phyloP scores from a whole-genome alignment of 2,888 invertebrate genomes.

The Meiosimyza platycephala region DNA sequence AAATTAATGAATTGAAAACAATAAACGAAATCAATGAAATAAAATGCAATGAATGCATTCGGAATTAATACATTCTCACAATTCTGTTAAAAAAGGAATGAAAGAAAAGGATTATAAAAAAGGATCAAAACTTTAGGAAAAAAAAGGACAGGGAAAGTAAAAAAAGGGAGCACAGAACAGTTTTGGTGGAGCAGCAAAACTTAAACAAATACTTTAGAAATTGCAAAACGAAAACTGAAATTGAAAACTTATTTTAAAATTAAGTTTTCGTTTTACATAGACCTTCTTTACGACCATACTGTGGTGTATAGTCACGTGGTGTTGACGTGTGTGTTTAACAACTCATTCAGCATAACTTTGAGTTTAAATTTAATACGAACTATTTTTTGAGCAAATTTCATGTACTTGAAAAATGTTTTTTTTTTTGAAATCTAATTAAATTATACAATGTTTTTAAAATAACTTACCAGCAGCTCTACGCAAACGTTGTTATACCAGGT shows the following conservation, averaged over 20 bases:
- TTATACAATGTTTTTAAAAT: slow-evolving; percentile 49
- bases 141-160: slow-evolving; percentile 27
- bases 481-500: slow-evolving; percentile 66
- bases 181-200: neutral
- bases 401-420: slow-evolving; percentile 46
- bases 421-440: slow-evolving; percentile 49
- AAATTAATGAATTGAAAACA: too few species aligned
- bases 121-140: slow-evolving; percentile 37
- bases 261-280: slow-evolving; percentile 34
- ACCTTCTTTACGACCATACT: slow-evolving; percentile 15
- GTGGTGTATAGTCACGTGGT: slow-evolving; percentile 49
- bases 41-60: too few species aligned
- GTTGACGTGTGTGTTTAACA: slow-evolving; percentile 64
- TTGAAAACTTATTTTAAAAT: slow-evolving; percentile 21
- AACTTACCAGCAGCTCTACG: slow-evolving; percentile 64
- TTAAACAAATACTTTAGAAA: slow-evolving; percentile 13
- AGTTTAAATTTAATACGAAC: slow-evolving; percentile 13
- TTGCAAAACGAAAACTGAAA: slow-evolving; percentile 38
- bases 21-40: too few species aligned
- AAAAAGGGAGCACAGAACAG: slow-evolving; percentile 7
- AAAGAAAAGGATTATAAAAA: slow-evolving; percentile 43
- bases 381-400: slow-evolving; percentile 51
- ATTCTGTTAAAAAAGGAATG: slow-evolving; percentile 42
- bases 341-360: slow-evolving; percentile 29
- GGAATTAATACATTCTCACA: slow-evolving; percentile 2